phyloP scores from a whole-genome alignment of 2,888 invertebrate species.

The Ichneumon xanthorius region DNA sequence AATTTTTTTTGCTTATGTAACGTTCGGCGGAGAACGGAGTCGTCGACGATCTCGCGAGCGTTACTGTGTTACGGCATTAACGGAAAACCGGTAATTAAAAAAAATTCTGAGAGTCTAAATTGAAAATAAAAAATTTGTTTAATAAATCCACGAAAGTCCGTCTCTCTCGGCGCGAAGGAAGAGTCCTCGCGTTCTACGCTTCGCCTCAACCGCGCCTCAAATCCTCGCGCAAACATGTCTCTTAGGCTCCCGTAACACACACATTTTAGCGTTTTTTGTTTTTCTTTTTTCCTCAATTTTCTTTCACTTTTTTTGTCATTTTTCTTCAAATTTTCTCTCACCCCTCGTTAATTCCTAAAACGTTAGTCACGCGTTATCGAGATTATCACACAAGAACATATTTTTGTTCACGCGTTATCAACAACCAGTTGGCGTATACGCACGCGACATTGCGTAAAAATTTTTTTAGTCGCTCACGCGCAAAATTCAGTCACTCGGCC shows the following conservation, averaged over 20 bases:
- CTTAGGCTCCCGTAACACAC: conserved; percentile 61
- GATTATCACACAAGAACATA: conserved; percentile 83
- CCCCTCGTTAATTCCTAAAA: conserved; percentile 70
- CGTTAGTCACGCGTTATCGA: conserved; percentile 82
- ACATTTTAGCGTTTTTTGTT: conserved; percentile 48
- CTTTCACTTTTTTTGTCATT: conserved; percentile 34
- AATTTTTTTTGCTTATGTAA: neutral
- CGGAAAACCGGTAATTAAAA: conserved; percentile 39
- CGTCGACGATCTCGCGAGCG: conserved; percentile 72
- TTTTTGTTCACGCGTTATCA: conserved; percentile 82
- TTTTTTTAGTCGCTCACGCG: conserved; percentile 56
- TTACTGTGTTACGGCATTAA: conserved; percentile 66
- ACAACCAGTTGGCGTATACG: conserved; percentile 78
- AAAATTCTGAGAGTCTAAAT: neutral
- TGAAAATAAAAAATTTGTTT: conserved; percentile 15
- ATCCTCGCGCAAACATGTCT: conserved; percentile 70
- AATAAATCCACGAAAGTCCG: neutral
- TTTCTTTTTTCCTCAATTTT: conserved; percentile 35
- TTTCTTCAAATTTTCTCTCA: conserved; percentile 42
- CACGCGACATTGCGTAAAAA: conserved; percentile 63
- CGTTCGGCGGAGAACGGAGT: conserved; percentile 74
- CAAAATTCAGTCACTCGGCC: conserved; percentile 53
- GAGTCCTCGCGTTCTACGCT: conserved; percentile 72
- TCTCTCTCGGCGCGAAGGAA: conserved; percentile 70
- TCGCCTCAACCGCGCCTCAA: conserved; percentile 77